Conservation (phyloP, 2,797 vertebrate genomes). For the Macropus fuliginosus region DNA sequence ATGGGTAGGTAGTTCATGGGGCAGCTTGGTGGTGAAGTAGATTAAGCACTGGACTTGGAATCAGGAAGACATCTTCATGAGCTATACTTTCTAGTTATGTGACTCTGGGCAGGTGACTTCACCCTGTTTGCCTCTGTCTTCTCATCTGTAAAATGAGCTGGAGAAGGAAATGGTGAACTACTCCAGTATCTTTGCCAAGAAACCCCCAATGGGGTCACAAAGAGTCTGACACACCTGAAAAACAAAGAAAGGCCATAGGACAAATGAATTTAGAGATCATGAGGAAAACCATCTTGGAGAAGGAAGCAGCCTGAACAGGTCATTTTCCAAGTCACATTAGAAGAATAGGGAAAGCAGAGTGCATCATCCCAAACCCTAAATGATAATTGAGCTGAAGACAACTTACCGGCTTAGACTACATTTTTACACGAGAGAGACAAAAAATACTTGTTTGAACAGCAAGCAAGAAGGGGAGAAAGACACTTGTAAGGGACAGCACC, state of each 20-base stretch:
- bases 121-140: background rate
- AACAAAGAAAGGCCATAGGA: background rate
- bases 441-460: background rate
- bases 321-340: background rate
- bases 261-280: background rate
- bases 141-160: background rate
- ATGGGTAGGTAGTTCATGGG: background rate
- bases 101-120: background rate
- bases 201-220: background rate
- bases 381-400: background rate
- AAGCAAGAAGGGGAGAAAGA: background rate
- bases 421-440: background rate
- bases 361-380: background rate
- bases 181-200: background rate
- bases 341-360: background rate
- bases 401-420: accelerated
- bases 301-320: background rate
- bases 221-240: background rate
- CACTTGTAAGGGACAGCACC: background rate
- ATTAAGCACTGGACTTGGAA: background rate
- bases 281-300: background rate
- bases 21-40: background rate
- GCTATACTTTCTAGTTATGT: background rate
- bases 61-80: background rate
- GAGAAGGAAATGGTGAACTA: background rate